These are phyloP conservation scores for Girardinus metallicus DNA, from an alignment of 2,797 vertebrate species.

Conservation along the genomic window DNA sequence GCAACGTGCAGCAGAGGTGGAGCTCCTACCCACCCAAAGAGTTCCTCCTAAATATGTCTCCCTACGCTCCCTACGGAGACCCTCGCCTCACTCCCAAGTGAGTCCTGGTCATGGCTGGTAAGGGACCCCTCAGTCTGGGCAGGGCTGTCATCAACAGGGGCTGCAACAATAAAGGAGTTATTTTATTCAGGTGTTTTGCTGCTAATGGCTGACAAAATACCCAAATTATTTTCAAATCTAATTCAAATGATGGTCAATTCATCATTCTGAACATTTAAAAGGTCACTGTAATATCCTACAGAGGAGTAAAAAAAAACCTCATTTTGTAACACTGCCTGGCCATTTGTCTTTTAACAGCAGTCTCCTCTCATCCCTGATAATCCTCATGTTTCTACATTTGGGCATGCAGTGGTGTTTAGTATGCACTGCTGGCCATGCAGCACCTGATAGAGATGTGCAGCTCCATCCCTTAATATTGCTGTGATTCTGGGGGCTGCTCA, in stretches of 20 bases:
- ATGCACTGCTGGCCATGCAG: conserved; percentile 67
- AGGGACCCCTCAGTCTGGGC: conserved; percentile 79
- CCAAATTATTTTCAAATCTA: conserved; percentile 24
- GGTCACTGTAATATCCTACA: conserved; percentile 41
- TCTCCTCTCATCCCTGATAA: conserved; percentile 59
- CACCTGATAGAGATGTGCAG: conserved; percentile 64
- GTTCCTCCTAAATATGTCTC: conserved; percentile 99
- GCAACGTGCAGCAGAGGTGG: conserved; percentile 99
- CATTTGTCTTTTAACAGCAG: conserved; percentile 54
- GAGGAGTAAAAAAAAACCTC: conserved; percentile 23
- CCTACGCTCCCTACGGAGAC: conserved; percentile 98
- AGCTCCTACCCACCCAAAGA: conserved; percentile 99
- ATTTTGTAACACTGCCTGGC: conserved; percentile 47
- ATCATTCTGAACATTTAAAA: conserved; percentile 41
- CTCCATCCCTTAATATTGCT: conserved; percentile 46
- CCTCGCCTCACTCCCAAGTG: conserved; percentile 99
- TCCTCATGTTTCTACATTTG: conserved; percentile 63
- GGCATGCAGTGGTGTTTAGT: conserved; percentile 65
- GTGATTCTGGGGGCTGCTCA: conserved; percentile 31
- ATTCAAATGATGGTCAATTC: conserved; percentile 24
- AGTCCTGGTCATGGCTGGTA: conserved; percentile 92
- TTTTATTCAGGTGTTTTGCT: conserved; percentile 10
- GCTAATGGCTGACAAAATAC: conserved; percentile 27
- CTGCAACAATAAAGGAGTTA: not conserved
- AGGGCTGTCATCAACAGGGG: conserved; percentile 76